phyloP scores from a whole-genome alignment of 2,113 vertebrate genomes.

The Porphyrio hochstetteri region DNA sequence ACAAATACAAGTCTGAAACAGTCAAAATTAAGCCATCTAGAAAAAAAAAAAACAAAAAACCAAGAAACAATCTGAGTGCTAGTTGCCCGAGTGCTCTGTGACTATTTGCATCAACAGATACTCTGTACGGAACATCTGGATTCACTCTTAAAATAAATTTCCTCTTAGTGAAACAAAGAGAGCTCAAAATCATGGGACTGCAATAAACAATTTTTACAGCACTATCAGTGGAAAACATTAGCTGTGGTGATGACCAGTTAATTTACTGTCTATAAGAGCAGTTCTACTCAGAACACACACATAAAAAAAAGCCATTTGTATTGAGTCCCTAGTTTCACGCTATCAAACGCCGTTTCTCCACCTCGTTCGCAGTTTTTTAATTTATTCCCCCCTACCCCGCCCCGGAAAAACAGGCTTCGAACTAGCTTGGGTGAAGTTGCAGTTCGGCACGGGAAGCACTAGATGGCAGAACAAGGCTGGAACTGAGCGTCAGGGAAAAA shows the following conservation, averaged over 20 bases:
- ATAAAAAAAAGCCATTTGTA: background rate
- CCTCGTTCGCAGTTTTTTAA: background rate
- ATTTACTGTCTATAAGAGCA: background rate
- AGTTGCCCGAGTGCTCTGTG: background rate
- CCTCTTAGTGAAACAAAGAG: background rate
- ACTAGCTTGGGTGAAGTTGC: background rate
- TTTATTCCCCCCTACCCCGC: too few relatives aligned
- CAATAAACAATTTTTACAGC: background rate
- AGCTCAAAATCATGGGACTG: background rate
- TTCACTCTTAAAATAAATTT: background rate
- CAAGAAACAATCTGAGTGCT: background rate
- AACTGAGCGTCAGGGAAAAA: background rate
- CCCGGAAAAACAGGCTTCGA: too few relatives aligned
- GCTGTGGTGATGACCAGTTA: fast-evolving
- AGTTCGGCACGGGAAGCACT: background rate
- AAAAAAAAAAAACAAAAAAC: background rate
- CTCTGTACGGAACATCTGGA: background rate
- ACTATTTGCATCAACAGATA: background rate
- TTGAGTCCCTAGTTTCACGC: background rate
- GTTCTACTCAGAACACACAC: background rate
- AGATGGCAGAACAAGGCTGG: slow-evolving; percentile 73
- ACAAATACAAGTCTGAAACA: background rate
- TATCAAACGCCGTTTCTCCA: background rate
- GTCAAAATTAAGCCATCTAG: background rate
- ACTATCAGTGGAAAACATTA: background rate